These are phyloP conservation scores for Oligia strigilis DNA, from an alignment of 2,888 invertebrate genomes.

Conservation along the genomic window DNA sequence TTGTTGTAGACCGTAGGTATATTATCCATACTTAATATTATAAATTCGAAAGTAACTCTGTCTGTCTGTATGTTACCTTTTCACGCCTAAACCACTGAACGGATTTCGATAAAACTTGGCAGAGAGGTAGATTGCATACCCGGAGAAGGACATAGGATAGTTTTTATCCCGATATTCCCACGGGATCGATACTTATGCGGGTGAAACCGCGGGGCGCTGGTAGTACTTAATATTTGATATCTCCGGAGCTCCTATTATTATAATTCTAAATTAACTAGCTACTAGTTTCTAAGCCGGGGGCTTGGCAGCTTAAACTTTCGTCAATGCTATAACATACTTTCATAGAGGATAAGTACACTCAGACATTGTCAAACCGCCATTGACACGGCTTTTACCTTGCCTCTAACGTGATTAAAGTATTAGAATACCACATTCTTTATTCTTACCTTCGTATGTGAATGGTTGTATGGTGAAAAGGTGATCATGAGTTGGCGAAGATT, in stretches of 20 bases:
- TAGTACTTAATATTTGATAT: too few relatives aligned
- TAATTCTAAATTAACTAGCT: background rate
- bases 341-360: constrained; percentile 54
- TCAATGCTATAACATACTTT: constrained; percentile 52
- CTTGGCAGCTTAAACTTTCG: constrained; percentile 40
- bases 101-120: too few relatives aligned
- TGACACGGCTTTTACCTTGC: constrained; percentile 54
- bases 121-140: too few relatives aligned
- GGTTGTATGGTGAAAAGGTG: constrained; percentile 1
- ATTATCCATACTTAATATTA: too few relatives aligned
- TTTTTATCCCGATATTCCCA: too few relatives aligned
- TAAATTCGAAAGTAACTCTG: too few relatives aligned
- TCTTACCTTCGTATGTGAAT: constrained; percentile 43
- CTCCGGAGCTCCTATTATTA: background rate
- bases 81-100: too few relatives aligned
- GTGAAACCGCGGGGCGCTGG: too few relatives aligned
- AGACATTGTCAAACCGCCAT: constrained; percentile 33
- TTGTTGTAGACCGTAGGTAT: too few relatives aligned
- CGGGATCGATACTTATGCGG: too few relatives aligned
- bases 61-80: too few relatives aligned
- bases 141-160: too few relatives aligned
- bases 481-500: constrained; percentile 7
- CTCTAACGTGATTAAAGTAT: constrained; percentile 52
- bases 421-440: constrained; percentile 32
- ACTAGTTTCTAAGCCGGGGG: constrained; percentile 17